phyloP scores from a whole-genome alignment of 2,113 vertebrate genomes.

The Phaethornis superciliosus region DNA sequence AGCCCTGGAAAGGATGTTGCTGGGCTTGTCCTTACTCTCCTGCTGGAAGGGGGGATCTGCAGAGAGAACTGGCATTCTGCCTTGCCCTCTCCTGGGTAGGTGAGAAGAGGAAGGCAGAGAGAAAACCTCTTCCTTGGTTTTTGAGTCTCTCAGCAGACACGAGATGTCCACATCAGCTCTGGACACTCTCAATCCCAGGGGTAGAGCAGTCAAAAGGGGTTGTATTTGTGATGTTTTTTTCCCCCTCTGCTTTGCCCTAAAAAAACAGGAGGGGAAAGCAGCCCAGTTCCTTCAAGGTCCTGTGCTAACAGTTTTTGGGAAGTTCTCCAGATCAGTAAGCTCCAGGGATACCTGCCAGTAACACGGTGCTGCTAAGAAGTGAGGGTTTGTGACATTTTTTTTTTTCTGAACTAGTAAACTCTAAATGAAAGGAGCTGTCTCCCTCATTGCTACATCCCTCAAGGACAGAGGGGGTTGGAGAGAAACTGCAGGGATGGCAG shows the following conservation, averaged over 20 bases:
- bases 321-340: background rate
- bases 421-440: background rate
- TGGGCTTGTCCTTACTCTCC: background rate
- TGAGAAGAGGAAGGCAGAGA: background rate
- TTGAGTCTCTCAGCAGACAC: background rate
- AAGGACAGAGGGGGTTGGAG: background rate
- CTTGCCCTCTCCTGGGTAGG: background rate
- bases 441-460: background rate
- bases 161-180: background rate
- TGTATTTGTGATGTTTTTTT: background rate
- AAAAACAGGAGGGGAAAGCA: background rate
- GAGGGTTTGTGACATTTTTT: background rate
- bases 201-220: background rate
- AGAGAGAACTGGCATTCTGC: background rate
- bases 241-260: background rate
- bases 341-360: background rate
- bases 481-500: slow-evolving; percentile 4
- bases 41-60: background rate
- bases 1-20: background rate
- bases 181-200: background rate
- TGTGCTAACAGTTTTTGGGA: background rate
- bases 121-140: background rate
- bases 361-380: background rate
- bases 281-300: background rate
- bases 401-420: background rate